These are phyloP conservation scores for Diplosoma virens DNA, from an alignment of 23 tunicate species.

Conservation along the genomic window DNA sequence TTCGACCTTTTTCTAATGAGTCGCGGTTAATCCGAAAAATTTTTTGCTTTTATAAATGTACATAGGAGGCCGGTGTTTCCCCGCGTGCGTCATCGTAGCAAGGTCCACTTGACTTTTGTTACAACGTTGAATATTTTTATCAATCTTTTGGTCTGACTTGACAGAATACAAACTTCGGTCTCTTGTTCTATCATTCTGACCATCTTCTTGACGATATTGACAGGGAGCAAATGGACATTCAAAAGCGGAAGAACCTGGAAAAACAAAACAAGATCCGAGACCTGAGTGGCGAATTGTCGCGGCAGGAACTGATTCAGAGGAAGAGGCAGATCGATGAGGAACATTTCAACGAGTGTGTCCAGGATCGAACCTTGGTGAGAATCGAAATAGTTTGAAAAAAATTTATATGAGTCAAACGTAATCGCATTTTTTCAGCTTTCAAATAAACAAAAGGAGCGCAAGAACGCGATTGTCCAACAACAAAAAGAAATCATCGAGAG, in stretches of 20 bases:
- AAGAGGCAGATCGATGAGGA: slow-evolving; percentile 37
- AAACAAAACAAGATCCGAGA: slow-evolving; percentile 40
- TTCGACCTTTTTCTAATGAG: no score
- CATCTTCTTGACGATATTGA: no score
- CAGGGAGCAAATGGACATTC: slow-evolving; percentile 59
- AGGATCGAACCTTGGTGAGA: slow-evolving; percentile 8
- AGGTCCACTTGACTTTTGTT: no score
- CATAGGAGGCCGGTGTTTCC: no score
- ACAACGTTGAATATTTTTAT: no score
- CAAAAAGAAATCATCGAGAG: slow-evolving; percentile 34
- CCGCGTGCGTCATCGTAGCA: no score
- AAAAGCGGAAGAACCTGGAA: slow-evolving; percentile 48
- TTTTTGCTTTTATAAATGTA: no score
- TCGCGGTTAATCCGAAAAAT: no score
- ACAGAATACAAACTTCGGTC: no score
- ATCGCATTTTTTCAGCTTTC: slow-evolving; percentile 24
- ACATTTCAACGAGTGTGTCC: slow-evolving; percentile 53
- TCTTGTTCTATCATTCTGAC: no score
- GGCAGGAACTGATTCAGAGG: slow-evolving; percentile 32
- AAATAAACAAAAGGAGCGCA: slow-evolving; percentile 38
- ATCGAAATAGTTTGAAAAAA: background rate
- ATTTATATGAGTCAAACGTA: background rate
- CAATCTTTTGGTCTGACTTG: no score
- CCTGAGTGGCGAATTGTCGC: slow-evolving; percentile 29
- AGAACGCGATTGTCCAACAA: slow-evolving; percentile 10